Conservation (phyloP, 1,140 invertebrate genomes). For the Lucilia sericata region DNA sequence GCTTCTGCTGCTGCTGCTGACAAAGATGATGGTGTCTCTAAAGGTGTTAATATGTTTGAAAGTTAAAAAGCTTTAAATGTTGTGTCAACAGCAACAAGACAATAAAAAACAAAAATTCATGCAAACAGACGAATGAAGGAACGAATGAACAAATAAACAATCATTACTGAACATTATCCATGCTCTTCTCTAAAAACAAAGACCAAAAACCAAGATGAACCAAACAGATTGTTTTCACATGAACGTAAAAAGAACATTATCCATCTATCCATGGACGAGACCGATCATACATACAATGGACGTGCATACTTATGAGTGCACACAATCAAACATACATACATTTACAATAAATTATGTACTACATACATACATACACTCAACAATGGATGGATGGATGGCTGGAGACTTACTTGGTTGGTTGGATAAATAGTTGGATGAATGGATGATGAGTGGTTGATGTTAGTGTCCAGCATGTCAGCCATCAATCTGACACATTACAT, state of each 20-base stretch:
- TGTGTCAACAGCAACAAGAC: constrained; percentile 4
- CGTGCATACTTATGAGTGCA: not conserved
- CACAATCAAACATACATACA: not conserved
- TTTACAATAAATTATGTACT: not conserved
- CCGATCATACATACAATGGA: not conserved
- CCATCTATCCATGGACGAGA: not conserved
- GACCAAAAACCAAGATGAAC: not conserved
- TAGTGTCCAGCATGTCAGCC: constrained; percentile 44
- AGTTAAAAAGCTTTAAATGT: constrained; percentile 21
- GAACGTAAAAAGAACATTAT: not conserved
- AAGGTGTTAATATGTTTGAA: constrained; percentile 22
- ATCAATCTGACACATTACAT: constrained; percentile 44
- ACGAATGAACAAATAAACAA: constrained; percentile 8
- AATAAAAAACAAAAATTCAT: too few species aligned
- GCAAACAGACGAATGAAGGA: not conserved
- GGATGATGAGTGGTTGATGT: constrained; percentile 43
- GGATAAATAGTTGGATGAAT: not conserved
- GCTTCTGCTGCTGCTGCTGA: not conserved
- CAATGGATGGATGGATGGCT: not conserved
- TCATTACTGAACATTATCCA: constrained; percentile 26
- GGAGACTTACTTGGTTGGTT: not conserved
- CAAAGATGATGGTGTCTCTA: not conserved
- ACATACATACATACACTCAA: not conserved
- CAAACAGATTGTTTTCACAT: constrained; percentile 2
- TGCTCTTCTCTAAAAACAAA: constrained; percentile 9